Base-by-base conservation (phyloP, 2,797 vertebrate genomes). In the Brachyalestes nurse region DNA sequence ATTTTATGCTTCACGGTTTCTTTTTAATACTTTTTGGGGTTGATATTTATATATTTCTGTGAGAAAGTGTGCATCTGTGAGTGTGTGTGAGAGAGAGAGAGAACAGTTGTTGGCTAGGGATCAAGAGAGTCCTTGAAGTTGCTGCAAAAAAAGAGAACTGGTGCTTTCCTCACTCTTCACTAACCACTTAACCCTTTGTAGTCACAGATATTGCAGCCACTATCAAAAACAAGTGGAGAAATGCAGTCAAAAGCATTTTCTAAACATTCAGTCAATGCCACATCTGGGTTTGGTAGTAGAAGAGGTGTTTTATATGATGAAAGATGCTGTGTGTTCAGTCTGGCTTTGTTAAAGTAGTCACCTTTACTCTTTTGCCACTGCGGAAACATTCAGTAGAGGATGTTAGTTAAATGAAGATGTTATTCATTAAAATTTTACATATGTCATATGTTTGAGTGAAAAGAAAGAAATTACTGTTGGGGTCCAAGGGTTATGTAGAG, bases 21-120 rank as follows among this genome's bases (percentile, higher is more conserved):
- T 55, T 34, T 65, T 57, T 60, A 51, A 71, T 71, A 19, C 60
- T 64, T 69, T 71, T 51, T 17, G 6, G 47, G 6, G 6, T 28
- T 45, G 67, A 45, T 71, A 71, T 71, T 71, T 71, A 42, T 74
- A 49, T 42, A 3, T 74, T 53, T 69, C 23, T 78, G 61, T 58
- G 60, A 25, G 73, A 60, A 62, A n/a, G 9, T n/a, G 55, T 69
- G 38, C 40, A 42, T 12, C 8, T 66, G 34, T 69, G 42, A 47
- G 58, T 38, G 77, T 53, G 14, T 49, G 62, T 19, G 28, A 34
- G 25, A 28, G 28, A 28, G 28, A 28, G 28, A 28, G n/a, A n/a
- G n/a, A n/a, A n/a, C 57, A 51, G 23, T 28, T 49, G 45, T 49
- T 70, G 67, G 67, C 45, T 28, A 51, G 49, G 49, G 45, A 51